Evolutionary conservation across 2,888 invertebrate species (phyloP).

Genomic region (Agrilus mali): DNA sequence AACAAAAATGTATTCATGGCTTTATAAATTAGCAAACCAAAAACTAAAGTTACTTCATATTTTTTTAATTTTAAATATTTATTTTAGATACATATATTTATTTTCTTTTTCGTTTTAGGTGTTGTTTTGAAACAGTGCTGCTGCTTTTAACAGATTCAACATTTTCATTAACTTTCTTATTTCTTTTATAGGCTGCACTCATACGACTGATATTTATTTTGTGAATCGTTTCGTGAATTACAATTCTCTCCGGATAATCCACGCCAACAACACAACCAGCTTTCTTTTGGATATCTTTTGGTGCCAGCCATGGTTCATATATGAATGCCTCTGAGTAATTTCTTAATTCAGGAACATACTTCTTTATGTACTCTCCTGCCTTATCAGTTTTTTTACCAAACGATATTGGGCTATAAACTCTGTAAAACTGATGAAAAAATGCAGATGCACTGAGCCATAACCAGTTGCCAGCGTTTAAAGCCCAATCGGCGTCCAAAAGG

Average conservation of each 20-base stretch:
- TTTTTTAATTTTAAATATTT: neutral
- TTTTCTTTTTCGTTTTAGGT: constrained; percentile 3
- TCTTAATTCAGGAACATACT: constrained; percentile 63
- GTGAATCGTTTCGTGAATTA: constrained; percentile 61
- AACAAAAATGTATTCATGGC: no score
- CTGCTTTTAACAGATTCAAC: constrained; percentile 3
- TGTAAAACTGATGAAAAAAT: constrained; percentile 79
- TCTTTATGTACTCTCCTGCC: constrained; percentile 77
- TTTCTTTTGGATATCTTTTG: constrained; percentile 56
- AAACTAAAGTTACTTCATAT: no score
- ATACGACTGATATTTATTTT: constrained; percentile 70
- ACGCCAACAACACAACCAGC: constrained; percentile 70
- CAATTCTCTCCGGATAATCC: constrained; percentile 74
- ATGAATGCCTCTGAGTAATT: constrained; percentile 72
- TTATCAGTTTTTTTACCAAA: constrained; percentile 77
- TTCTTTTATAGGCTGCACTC: constrained; percentile 63
- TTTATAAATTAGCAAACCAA: no score
- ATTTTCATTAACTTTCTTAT: constrained; percentile 26
- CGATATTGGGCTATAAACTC: constrained; percentile 71
- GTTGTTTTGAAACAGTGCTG: constrained; percentile 5
- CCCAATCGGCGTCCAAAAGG: constrained; percentile 75
- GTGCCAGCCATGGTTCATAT: constrained; percentile 80
- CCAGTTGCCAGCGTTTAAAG: constrained; percentile 81
- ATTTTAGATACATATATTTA: neutral
- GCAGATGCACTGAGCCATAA: constrained; percentile 83